Evolutionary conservation across 2,797 vertebrate species (phyloP), one percentile per base, ranked within the genome.

Genomic region (Amblyopsis hoosieri): DNA sequence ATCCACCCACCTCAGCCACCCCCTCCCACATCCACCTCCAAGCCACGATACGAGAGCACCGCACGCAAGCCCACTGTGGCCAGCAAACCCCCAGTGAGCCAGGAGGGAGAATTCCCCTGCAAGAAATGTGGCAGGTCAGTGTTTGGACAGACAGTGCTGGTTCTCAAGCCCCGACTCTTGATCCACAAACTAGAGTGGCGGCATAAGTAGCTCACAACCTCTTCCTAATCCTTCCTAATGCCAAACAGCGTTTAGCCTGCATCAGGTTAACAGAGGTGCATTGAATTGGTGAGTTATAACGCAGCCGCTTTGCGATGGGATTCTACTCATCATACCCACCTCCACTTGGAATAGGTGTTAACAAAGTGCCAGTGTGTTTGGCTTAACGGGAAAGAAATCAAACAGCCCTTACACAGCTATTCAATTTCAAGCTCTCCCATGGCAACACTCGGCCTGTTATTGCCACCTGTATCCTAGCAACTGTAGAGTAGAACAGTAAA

Each of bases 81-180:
- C 71, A 91, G 53, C 83, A 97, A 96, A 76, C 85, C 53, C 52
- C 75, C 92, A 1, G 66, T 74, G 1, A 93, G 75, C 52, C 94
- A 91, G 76, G 97, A 98, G 77, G 97, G 94, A 55, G 95, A 94
- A 23, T 99, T 99, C 89, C 98, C 98, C 47, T 99, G 98, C 92
- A 99, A 99, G 92, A 99, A 99, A 80, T 99, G 98, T 62, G 97
- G 97, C 92, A 97, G 97, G 98, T 99, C 68, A 90, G 94, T 82
- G 13, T 57, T 70, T 12, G 14, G 33, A 69, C 37, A 63, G 8
- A 2, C 51, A 52, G 4, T 66, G 7, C 17, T 23, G 8, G 48
- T 56, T 45, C 33, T 14, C 6, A 15, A 23, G 6, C 4, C 51
- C 6, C 29, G 23, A 31, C 12, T 1, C 17, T 5, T 4, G 50